phyloP scores from a whole-genome alignment of 2,797 vertebrate species.

The Liparis tanakae region DNA sequence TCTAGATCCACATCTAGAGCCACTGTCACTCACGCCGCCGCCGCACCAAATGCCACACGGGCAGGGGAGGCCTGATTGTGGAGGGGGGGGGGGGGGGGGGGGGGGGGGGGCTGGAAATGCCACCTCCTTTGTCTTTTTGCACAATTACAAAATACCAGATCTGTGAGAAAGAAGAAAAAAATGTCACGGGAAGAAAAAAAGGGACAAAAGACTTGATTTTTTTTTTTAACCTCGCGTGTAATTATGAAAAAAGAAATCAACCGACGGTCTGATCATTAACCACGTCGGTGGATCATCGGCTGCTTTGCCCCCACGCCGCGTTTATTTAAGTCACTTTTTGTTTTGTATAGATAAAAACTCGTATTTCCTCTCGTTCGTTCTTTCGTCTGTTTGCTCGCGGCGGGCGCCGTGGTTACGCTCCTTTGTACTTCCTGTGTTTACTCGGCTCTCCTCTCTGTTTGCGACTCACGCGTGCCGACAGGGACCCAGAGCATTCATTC shows the following conservation, averaged over 20 bases:
- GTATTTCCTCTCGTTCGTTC: neutral
- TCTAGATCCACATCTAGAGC: slow-evolving; percentile 61
- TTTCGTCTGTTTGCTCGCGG: slow-evolving; percentile 13
- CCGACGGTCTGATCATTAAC: slow-evolving; percentile 42
- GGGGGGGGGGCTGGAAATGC: slow-evolving; percentile 41
- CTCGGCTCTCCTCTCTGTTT: slow-evolving; percentile 49
- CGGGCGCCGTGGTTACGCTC: slow-evolving; percentile 26
- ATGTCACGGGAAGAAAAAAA: slow-evolving; percentile 17
- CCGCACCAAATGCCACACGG: slow-evolving; percentile 67
- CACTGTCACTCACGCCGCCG: slow-evolving; percentile 65
- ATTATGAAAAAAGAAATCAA: slow-evolving; percentile 35
- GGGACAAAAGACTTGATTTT: slow-evolving; percentile 32
- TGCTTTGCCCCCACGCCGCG: slow-evolving; percentile 3
- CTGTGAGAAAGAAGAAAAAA: slow-evolving; percentile 22
- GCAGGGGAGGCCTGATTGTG: slow-evolving; percentile 36
- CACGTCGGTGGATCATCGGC: slow-evolving; percentile 40
- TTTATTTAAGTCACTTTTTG: neutral
- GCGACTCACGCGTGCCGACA: slow-evolving; percentile 52
- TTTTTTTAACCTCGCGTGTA: slow-evolving; percentile 5
- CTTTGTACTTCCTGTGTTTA: slow-evolving; percentile 30
- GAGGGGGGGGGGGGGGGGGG: neutral
- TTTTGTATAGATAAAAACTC: slow-evolving; percentile 5
- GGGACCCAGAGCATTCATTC: slow-evolving; percentile 61
- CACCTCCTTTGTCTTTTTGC: slow-evolving; percentile 53
- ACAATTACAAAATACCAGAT: slow-evolving; percentile 34